Conservation (phyloP, 2,113 vertebrate species). For the Tonatia bakeri region DNA sequence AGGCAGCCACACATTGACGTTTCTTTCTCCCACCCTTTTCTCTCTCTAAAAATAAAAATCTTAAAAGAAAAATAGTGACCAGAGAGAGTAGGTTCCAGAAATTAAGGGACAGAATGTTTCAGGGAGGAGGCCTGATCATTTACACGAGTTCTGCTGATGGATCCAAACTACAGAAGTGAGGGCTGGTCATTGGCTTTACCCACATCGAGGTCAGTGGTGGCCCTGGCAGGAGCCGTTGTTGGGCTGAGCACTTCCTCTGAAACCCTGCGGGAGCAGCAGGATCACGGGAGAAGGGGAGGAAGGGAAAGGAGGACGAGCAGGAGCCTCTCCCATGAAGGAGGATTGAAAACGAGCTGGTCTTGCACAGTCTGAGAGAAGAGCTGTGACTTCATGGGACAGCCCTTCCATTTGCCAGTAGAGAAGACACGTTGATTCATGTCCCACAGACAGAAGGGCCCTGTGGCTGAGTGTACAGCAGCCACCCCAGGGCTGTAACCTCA, state of each 20-base stretch:
- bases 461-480: background rate
- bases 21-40: too few species aligned
- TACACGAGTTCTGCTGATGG: background rate
- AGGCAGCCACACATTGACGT: too few species aligned
- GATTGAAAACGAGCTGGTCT: background rate
- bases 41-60: too few species aligned
- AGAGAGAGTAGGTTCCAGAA: background rate
- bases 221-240: background rate
- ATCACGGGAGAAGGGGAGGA: background rate
- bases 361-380: accelerated
- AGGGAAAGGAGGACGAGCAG: background rate
- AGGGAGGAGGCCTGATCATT: background rate
- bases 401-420: background rate
- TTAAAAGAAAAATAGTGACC: background rate
- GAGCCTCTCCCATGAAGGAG: background rate
- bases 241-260: background rate
- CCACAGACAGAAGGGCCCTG: background rate
- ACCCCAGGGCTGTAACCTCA: background rate
- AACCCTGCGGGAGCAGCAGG: background rate
- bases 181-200: background rate
- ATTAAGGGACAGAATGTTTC: background rate
- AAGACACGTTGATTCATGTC: background rate
- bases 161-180: background rate
- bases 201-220: background rate
- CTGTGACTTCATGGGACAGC: background rate